Percentiles rank a stretch among this genome's conserved stretches.
phyloP scores from a whole-genome alignment of 92 coral and sea anemone species.

The Bergia sp. region DNA sequence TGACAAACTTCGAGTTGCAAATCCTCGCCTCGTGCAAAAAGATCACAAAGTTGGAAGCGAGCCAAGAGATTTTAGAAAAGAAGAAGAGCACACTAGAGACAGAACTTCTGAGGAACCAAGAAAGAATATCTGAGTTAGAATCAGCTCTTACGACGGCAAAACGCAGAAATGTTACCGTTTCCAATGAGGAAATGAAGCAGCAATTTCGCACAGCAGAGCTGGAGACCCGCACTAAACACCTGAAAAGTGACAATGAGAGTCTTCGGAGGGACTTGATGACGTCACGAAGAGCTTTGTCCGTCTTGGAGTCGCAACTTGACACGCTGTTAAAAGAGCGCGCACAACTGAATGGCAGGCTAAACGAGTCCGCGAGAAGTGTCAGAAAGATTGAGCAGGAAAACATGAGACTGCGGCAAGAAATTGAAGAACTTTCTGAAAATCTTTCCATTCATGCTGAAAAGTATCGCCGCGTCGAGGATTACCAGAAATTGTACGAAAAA shows the following conservation, averaged over 20 bases:
- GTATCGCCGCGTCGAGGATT: neutral
- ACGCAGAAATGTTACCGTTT: constrained; percentile 30
- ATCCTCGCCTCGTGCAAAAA: constrained; percentile 52
- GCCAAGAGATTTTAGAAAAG: constrained; percentile 48
- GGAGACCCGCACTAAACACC: constrained; percentile 39
- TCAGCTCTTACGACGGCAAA: constrained; percentile 45
- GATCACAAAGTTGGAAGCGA: constrained; percentile 55
- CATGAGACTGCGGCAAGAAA: constrained; percentile 3
- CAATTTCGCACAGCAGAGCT: constrained; percentile 27
- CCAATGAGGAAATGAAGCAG: constrained; percentile 41
- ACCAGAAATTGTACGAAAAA: constrained; percentile 19
- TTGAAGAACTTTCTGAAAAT: constrained; percentile 26
- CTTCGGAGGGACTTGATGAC: constrained; percentile 40
- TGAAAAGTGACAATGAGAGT: constrained; percentile 45
- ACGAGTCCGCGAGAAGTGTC: constrained; percentile 19
- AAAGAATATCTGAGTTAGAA: constrained; percentile 56
- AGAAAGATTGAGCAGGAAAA: constrained; percentile 17
- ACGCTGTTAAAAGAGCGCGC: constrained; percentile 40
- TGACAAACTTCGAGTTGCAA: constrained; percentile 54
- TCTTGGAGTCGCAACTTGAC: constrained; percentile 42
- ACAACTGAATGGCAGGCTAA: constrained; percentile 25
- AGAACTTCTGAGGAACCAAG: constrained; percentile 53
- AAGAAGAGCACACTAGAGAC: constrained; percentile 54
- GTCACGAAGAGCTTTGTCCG: neutral
- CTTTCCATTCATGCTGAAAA: constrained; percentile 18